phyloP scores from a whole-genome alignment of 2,888 invertebrate genomes.

The Amblyjoppa fuscipennis region DNA sequence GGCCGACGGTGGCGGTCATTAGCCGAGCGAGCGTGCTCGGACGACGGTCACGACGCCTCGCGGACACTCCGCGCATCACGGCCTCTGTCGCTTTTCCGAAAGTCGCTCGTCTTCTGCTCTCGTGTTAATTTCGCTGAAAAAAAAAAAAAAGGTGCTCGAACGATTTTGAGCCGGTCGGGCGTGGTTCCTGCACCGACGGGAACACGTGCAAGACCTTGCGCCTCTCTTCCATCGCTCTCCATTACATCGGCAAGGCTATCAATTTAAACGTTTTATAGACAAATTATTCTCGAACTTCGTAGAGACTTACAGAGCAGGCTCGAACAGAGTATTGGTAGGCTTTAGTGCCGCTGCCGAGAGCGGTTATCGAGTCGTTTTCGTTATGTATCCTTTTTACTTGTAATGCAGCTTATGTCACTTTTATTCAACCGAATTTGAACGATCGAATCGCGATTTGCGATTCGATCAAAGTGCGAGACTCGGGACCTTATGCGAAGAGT shows the following conservation, averaged over 20 bases:
- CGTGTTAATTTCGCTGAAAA: neutral
- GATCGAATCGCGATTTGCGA: conserved; percentile 41
- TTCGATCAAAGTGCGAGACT: conserved; percentile 56
- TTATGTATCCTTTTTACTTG: neutral
- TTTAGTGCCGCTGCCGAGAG: conserved; percentile 13
- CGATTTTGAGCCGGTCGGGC: neutral
- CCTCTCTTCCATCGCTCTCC: too few species aligned
- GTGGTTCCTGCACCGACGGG: neutral
- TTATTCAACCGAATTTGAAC: conserved; percentile 28
- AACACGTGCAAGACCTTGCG: too few species aligned
- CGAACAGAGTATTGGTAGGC: neutral
- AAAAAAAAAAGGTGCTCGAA: neutral
- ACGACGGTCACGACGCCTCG: neutral
- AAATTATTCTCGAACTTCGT: neutral
- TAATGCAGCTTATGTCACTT: conserved; percentile 16
- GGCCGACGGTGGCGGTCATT: conserved; percentile 3
- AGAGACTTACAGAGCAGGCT: neutral
- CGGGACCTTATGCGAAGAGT: neutral
- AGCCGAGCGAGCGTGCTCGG: neutral
- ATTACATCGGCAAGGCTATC: too few species aligned
- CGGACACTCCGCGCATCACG: neutral
- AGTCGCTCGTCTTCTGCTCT: neutral
- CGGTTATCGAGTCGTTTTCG: conserved; percentile 23
- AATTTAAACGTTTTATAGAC: neutral
- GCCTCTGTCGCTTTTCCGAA: conserved; percentile 2